Conservation (phyloP, 2,888 invertebrate genomes). For the Steinernema carpocapsae region DNA sequence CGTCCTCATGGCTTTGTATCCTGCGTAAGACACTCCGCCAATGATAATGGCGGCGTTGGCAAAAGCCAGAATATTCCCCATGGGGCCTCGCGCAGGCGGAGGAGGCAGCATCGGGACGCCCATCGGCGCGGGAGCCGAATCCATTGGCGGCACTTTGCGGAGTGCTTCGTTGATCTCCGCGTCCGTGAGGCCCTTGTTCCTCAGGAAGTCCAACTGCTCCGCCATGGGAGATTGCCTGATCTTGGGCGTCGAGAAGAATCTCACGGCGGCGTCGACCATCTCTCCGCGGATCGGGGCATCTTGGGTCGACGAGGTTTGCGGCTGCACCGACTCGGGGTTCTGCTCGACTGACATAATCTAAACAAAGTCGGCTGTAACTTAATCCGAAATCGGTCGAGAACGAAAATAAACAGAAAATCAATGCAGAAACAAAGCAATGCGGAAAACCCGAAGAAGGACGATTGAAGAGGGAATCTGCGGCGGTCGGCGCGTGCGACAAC, state of each 20-base stretch:
- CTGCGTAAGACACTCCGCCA: constrained; percentile 62
- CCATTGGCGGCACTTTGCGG: background rate
- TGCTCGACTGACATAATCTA: constrained; percentile 4
- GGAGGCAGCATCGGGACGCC: constrained; percentile 12
- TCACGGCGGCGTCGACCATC: constrained; percentile 63
- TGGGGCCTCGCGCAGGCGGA: constrained; percentile 39
- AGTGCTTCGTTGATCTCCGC: constrained; percentile 57
- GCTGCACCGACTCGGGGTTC: background rate
- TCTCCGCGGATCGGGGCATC: constrained; percentile 46
- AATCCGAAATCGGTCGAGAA: constrained; percentile 18
- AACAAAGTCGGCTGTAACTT: constrained; percentile 2
- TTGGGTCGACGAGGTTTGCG: background rate
- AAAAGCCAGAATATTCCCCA: constrained; percentile 43
- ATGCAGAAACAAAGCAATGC: background rate
- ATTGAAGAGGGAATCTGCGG: background rate
- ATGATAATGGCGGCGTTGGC: constrained; percentile 61
- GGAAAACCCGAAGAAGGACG: background rate
- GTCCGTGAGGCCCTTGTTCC: constrained; percentile 62
- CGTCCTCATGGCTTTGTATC: constrained; percentile 62
- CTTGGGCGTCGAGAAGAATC: constrained; percentile 65
- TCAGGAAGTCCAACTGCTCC: constrained; percentile 62
- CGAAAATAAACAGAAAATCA: background rate
- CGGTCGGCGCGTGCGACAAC: constrained; percentile 5
- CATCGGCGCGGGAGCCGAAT: background rate
- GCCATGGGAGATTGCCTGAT: constrained; percentile 60